A percentile compares a stretch with the other conserved stretches of the same genome.
phyloP scores from a whole-genome alignment of 2,797 vertebrate genomes.

The Girardinus metallicus region DNA sequence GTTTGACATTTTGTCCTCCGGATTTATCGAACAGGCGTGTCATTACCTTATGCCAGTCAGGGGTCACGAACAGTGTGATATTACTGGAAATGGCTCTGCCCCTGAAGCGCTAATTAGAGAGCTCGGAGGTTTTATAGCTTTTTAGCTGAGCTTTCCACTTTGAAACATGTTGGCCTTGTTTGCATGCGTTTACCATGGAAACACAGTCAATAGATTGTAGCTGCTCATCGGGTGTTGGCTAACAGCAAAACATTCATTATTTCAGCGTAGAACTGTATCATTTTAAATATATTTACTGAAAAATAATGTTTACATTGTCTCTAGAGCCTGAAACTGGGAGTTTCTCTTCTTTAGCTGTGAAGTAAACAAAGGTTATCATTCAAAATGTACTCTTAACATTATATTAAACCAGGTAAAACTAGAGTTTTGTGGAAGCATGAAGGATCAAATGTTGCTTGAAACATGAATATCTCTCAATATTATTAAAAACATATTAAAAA shows the following conservation, averaged over 20 bases:
- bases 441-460: background rate
- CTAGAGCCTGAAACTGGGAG: slow-evolving; percentile 20
- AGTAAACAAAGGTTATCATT: slow-evolving; percentile 29
- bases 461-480: slow-evolving; percentile 6
- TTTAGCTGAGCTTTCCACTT: slow-evolving; percentile 61
- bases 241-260: slow-evolving; percentile 40
- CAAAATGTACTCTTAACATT: background rate
- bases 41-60: slow-evolving; percentile 74
- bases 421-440: slow-evolving; percentile 13
- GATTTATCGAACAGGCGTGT: slow-evolving; percentile 72
- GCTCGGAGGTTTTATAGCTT: slow-evolving; percentile 70
- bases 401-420: slow-evolving; percentile 15
- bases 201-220: slow-evolving; percentile 55
- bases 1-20: slow-evolving; percentile 71
- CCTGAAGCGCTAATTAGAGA: slow-evolving; percentile 77
- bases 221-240: slow-evolving; percentile 58
- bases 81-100: slow-evolving; percentile 76
- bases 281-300: slow-evolving; percentile 33
- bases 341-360: slow-evolving; percentile 40
- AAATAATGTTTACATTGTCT: slow-evolving; percentile 20
- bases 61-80: slow-evolving; percentile 73
- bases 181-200: slow-evolving; percentile 63
- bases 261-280: slow-evolving; percentile 44
- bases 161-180: slow-evolving; percentile 56
- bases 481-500: background rate